These are phyloP conservation scores for Mesaphorura yosii DNA, from an alignment of 1,140 invertebrate genomes.

Conservation along the genomic window DNA sequence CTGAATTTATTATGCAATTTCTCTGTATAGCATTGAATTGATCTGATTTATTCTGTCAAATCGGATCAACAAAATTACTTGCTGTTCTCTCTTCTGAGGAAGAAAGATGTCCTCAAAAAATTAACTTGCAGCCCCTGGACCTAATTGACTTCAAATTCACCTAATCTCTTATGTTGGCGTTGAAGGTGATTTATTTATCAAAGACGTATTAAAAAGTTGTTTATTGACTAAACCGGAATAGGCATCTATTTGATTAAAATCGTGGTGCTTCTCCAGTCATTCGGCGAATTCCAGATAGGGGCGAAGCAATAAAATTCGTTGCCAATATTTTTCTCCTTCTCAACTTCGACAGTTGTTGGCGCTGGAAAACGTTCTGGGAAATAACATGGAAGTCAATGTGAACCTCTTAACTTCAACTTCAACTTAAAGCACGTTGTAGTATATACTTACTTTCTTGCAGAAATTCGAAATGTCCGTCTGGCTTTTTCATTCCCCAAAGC, in stretches of 20 bases:
- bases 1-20: too few species aligned
- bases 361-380: slow-evolving; percentile 19
- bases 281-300: slow-evolving; percentile 21
- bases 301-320: slow-evolving; percentile 22
- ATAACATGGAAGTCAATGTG: not conserved
- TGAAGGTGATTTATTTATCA: too few species aligned
- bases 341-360: slow-evolving; percentile 12
- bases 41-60: too few species aligned
- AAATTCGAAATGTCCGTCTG: slow-evolving; percentile 16
- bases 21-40: too few species aligned
- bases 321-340: slow-evolving; percentile 9
- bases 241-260: slow-evolving; percentile 12
- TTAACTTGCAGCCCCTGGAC: too few species aligned
- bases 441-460: slow-evolving; percentile 15
- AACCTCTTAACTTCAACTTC: not conserved
- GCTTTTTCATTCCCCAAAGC: slow-evolving; percentile 14
- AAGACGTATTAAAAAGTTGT: too few species aligned
- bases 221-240: too few species aligned
- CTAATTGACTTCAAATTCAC: too few species aligned
- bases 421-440: not conserved
- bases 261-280: slow-evolving; percentile 23
- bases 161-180: too few species aligned
- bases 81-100: too few species aligned
- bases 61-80: too few species aligned
- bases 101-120: too few species aligned